A percentile compares a stretch with the other conserved stretches of the same genome.
Evolutionary conservation across 35 echinoderm and acorn worm genomes (phyloP).

Genomic region (Heliocidaris tuberculata): DNA sequence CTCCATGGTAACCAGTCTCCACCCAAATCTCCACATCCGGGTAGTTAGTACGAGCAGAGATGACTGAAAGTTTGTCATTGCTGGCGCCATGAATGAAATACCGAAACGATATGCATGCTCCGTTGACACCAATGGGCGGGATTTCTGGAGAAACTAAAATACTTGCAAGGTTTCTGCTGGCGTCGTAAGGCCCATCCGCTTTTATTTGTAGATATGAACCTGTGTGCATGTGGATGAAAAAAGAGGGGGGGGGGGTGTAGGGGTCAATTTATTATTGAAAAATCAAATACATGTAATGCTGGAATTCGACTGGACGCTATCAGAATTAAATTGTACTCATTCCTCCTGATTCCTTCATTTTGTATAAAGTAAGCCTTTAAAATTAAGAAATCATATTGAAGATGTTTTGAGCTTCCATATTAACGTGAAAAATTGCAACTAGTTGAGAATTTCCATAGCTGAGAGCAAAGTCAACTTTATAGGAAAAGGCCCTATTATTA

Average conservation of each 20-base stretch:
- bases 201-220: not conserved
- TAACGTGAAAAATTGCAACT: too few species aligned
- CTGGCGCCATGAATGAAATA: not conserved
- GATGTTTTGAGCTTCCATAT: too few species aligned
- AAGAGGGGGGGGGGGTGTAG: too few species aligned
- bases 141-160: not conserved
- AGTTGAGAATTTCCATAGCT: too few species aligned
- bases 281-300: too few species aligned
- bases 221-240: not conserved
- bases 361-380: too few species aligned
- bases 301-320: too few species aligned
- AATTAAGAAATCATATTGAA: too few species aligned
- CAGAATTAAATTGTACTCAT: too few species aligned
- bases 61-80: not conserved
- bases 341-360: too few species aligned
- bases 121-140: not conserved
- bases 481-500: not conserved
- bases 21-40: not conserved
- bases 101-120: not conserved
- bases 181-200: not conserved
- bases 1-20: not conserved
- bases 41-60: not conserved
- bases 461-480: too few species aligned
- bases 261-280: too few species aligned
- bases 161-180: not conserved